Evolutionary conservation across 2,888 invertebrate genomes (phyloP).

Genomic region (Athripsodes cinereus): DNA sequence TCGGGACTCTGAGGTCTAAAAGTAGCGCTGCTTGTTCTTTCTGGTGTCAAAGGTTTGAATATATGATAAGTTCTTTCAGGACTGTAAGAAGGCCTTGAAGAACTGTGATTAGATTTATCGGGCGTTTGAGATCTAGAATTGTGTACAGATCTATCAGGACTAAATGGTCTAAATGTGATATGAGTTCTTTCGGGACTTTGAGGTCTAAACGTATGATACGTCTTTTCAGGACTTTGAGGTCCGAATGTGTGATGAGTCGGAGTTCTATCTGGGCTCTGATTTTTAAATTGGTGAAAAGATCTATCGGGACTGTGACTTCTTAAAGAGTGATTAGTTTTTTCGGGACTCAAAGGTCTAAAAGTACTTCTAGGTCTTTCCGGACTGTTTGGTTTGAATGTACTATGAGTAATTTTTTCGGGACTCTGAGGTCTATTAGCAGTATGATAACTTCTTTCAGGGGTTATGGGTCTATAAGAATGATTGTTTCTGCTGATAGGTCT

Average conservation of each 20-base stretch:
- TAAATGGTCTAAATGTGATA: neutral
- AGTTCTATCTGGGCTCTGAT: neutral
- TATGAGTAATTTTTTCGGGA: neutral
- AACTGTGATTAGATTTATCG: neutral
- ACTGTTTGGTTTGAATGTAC: neutral
- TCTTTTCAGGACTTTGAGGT: neutral
- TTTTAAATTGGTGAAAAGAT: neutral
- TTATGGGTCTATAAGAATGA: neutral
- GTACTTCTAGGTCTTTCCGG: neutral
- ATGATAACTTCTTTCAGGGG: neutral
- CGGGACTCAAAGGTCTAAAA: neutral
- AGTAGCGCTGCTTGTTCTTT: neutral
- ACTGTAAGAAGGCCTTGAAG: neutral
- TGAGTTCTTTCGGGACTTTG: neutral
- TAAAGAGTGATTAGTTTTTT: neutral
- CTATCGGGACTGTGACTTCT: neutral
- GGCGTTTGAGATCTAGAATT: neutral
- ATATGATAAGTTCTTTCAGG: neutral
- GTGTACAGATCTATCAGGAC: neutral
- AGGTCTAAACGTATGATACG: neutral
- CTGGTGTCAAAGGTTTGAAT: neutral
- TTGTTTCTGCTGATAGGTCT: neutral
- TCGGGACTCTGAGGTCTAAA: neutral
- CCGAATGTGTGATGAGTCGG: neutral
- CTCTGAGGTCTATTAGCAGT: neutral